Conservation (phyloP, 2,113 vertebrate species). For the Hyperopisus bebe region DNA sequence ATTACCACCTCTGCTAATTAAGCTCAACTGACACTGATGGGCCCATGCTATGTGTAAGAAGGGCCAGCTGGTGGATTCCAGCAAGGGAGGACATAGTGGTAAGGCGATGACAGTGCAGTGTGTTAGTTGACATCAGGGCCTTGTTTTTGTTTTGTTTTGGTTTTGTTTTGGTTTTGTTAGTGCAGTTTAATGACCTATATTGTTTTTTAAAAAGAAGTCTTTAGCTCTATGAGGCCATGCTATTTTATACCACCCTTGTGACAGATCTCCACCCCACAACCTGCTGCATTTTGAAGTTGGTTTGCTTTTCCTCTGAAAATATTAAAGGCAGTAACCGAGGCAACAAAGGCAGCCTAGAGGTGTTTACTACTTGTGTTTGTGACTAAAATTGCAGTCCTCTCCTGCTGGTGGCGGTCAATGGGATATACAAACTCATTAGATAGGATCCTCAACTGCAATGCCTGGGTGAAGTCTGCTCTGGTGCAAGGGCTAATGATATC, state of each 20-base stretch:
- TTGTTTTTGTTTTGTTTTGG: too few relatives aligned
- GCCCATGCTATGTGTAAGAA: neutral
- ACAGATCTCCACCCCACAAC: neutral
- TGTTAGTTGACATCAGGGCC: neutral
- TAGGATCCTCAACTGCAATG: neutral
- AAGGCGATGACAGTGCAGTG: neutral
- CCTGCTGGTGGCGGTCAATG: neutral
- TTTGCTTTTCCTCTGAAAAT: neutral
- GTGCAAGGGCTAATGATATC: neutral
- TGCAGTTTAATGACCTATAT: neutral
- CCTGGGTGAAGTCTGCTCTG: neutral
- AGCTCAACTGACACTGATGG: neutral
- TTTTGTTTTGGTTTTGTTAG: neutral
- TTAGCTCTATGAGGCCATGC: neutral
- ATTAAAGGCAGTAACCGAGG: neutral
- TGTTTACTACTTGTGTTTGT: neutral
- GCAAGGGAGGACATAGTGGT: neutral
- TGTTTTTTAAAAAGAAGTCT: neutral
- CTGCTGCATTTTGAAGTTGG: neutral
- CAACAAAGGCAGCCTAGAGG: neutral
- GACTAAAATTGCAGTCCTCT: constrained; percentile 24
- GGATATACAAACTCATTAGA: neutral
- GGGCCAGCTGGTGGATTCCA: neutral
- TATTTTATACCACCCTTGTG: neutral
- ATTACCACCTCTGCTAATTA: neutral